Evolutionary conservation across 2,797 vertebrate genomes (phyloP).

Genomic region (Distichodus sexfasciatus): DNA sequence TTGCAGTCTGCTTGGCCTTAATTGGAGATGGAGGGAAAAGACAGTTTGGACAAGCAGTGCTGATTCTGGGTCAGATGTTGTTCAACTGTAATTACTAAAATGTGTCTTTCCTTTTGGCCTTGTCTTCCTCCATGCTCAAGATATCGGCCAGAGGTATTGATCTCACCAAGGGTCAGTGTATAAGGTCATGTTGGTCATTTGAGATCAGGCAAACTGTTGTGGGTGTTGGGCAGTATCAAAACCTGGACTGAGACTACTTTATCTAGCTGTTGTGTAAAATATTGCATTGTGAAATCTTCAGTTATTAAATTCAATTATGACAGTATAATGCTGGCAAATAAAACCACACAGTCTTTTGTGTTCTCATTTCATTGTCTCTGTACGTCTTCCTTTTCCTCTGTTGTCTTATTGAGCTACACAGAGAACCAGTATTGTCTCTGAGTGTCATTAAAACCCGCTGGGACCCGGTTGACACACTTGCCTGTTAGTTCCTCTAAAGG

Average conservation of each 20-base stretch:
- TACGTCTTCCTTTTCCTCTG: not conserved
- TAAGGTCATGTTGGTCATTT: slow-evolving; percentile 8
- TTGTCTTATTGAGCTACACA: slow-evolving; percentile 20
- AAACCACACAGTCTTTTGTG: not conserved
- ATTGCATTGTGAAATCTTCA: too few relatives aligned
- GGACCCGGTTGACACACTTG: slow-evolving; percentile 42
- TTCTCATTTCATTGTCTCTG: not conserved
- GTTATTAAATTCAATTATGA: slow-evolving; percentile 50
- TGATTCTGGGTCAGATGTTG: slow-evolving; percentile 41
- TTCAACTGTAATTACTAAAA: slow-evolving; percentile 40
- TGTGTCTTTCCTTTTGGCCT: slow-evolving; percentile 19
- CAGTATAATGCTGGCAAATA: not conserved
- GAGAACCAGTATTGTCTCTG: slow-evolving; percentile 42
- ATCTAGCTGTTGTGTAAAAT: too few relatives aligned
- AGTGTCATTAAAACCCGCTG: slow-evolving; percentile 40
- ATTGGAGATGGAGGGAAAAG: slow-evolving; percentile 70
- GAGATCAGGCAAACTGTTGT: not conserved
- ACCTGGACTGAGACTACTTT: too few relatives aligned
- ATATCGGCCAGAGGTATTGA: slow-evolving; percentile 21
- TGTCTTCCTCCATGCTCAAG: not conserved
- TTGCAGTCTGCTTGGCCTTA: slow-evolving; percentile 72
- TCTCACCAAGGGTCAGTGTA: slow-evolving; percentile 7
- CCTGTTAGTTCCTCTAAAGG: slow-evolving; percentile 15
- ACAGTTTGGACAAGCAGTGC: slow-evolving; percentile 37
- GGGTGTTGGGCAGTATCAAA: not conserved